Evolutionary conservation across 2,888 invertebrate genomes (phyloP).

Genomic region (Podabrus alpinus): DNA sequence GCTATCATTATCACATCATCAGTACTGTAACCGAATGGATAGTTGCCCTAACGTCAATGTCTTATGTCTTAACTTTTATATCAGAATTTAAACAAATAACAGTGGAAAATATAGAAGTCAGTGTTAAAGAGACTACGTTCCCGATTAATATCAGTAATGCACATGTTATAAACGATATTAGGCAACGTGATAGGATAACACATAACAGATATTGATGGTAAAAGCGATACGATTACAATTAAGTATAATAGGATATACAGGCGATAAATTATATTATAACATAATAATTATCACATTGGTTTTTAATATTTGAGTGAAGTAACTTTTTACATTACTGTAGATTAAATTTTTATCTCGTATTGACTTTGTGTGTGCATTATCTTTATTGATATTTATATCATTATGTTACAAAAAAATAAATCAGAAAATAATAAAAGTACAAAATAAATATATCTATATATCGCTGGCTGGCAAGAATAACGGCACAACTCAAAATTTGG

Average conservation of each 20-base stretch:
- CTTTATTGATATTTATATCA: no score
- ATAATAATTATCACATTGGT: background rate
- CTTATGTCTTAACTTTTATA: slow-evolving; percentile 61
- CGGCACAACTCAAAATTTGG: no score
- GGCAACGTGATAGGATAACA: background rate
- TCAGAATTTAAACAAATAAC: slow-evolving; percentile 60
- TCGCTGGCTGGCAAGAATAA: no score
- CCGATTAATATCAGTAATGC: background rate
- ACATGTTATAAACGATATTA: background rate
- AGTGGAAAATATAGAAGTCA: slow-evolving; percentile 14
- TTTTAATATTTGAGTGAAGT: background rate
- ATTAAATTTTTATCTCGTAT: no score
- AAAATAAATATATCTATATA: no score
- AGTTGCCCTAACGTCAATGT: slow-evolving; percentile 58
- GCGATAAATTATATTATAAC: no score
- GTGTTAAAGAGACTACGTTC: background rate
- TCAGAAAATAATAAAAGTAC: no score
- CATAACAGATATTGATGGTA: background rate
- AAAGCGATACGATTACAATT: background rate
- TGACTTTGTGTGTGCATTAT: no score
- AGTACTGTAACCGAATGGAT: slow-evolving; percentile 65
- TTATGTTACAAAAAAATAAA: no score
- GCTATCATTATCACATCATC: slow-evolving; percentile 60
- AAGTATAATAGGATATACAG: background rate
- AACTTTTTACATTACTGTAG: background rate